Conservation (phyloP, 2,797 vertebrate species). For the Schizothorax lantsangensis region DNA sequence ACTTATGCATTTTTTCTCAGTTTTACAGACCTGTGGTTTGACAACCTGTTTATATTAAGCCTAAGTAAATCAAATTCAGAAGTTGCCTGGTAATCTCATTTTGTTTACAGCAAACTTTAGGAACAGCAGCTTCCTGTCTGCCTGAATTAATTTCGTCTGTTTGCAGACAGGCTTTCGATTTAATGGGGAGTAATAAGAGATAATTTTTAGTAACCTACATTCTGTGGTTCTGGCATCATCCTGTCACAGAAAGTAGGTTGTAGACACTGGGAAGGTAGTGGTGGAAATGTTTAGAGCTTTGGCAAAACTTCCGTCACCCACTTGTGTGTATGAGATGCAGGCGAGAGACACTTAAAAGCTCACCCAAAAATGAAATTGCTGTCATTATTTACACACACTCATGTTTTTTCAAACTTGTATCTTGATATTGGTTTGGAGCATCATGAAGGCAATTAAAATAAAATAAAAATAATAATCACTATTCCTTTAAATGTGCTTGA, state of each 20-base stretch:
- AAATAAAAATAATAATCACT: neutral
- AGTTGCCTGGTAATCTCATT: conserved; percentile 77
- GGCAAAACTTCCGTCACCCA: neutral
- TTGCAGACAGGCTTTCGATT: neutral
- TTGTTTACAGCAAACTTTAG: conserved; percentile 78
- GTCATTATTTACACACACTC: neutral
- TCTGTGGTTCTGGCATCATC: conserved; percentile 16
- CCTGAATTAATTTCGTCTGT: conserved; percentile 25
- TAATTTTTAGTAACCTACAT: conserved; percentile 34
- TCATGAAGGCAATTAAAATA: neutral
- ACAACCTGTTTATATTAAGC: conserved; percentile 81
- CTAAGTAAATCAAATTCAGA: conserved; percentile 78
- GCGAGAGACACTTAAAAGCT: neutral
- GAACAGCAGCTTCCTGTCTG: conserved; percentile 71
- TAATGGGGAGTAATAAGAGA: conserved; percentile 42
- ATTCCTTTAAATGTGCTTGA: neutral
- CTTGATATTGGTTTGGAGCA: neutral
- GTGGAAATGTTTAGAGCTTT: conserved; percentile 7
- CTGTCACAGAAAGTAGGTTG: conserved; percentile 37
- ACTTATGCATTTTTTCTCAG: conserved; percentile 66
- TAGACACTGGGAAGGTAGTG: neutral
- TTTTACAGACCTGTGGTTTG: conserved; percentile 71
- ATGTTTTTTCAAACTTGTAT: neutral
- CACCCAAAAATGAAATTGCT: neutral
- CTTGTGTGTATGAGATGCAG: neutral